Evolutionary conservation across 2,888 invertebrate species (phyloP), one percentile per base, ranked within the genome.

Genomic region (Tromatobia lineatoria): DNA sequence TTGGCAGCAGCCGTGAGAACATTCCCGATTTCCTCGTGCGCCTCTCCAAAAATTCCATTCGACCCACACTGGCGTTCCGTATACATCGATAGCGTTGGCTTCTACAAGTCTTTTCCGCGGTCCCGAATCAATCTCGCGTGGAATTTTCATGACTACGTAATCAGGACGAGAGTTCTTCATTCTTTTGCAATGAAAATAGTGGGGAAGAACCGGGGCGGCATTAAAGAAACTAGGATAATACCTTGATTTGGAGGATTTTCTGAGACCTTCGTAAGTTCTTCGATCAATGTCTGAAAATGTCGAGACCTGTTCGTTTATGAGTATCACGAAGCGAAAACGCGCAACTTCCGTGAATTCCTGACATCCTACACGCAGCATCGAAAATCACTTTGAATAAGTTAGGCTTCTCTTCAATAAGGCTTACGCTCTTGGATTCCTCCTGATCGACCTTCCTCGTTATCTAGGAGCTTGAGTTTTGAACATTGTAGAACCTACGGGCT

Each of bases 71-170:
- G 4, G 6, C 7, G 7, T 23, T 25, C 25, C 59, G 29, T 59
- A 59, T 34, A 59, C 59, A 34, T 59, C 59, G 29, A 59, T 13
- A 29, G 59, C 8, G 7, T 13, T 59, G 59, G 64, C 64, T 64
- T 20, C 38, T 52, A 70, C 61, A 52, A 61, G 64, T 66, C 71
- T 13, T 20, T 50, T 66, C 29, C 52, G 54, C 50, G 45, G 42
- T 47, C 45, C 23, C 73, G 73, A 67, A 80, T 80, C 80, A 74
- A 73, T 80, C 80, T 80, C 45, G 54, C 73, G 54, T 57, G 73
- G 73, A 80, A 80, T 73, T 73, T 80, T 80, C 73, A 80, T 73
- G 80, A 73, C 73, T 73, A 66, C 80, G 73, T 80, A 73, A 73
- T 80, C 45, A 18, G 34, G 61, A 61, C 54, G 71, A 71, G 71